phyloP scores from a whole-genome alignment of 2,888 invertebrate genomes.

The Pelosia muscerda region DNA sequence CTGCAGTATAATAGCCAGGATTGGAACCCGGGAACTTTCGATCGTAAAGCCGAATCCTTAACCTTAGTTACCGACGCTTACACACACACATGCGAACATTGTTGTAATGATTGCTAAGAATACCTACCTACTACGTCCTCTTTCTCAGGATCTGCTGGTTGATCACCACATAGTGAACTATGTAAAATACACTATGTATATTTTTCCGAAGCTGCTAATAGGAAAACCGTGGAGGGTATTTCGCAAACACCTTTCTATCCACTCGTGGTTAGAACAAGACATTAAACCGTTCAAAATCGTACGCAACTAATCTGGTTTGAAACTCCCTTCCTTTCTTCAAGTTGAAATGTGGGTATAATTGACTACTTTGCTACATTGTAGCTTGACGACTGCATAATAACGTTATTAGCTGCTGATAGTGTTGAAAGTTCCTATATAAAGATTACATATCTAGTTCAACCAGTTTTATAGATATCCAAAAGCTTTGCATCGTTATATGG shows the following conservation, averaged over 20 bases:
- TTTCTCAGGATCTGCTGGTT: not conserved
- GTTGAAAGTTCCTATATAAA: constrained; percentile 8
- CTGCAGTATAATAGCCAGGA: too few species aligned
- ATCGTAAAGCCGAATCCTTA: too few species aligned
- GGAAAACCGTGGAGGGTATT: not conserved
- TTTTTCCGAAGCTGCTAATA: not conserved
- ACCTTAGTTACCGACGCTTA: too few species aligned
- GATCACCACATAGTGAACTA: not conserved
- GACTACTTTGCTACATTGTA: not conserved
- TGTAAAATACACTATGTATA: not conserved
- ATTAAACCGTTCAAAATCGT: not conserved
- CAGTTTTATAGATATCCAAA: constrained; percentile 9
- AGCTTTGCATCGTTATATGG: not conserved
- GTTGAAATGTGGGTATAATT: not conserved
- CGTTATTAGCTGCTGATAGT: not conserved
- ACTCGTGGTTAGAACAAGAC: not conserved
- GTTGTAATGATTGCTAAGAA: too few species aligned
- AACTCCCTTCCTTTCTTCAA: not conserved
- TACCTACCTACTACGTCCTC: too few species aligned
- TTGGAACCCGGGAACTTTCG: too few species aligned
- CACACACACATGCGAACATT: too few species aligned
- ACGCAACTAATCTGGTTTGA: constrained; percentile 3
- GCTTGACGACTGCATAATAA: constrained; percentile 8
- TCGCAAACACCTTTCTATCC: not conserved
- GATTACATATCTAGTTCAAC: not conserved